These are phyloP conservation scores for Centruroides sculpturatus DNA, from an alignment of 1,140 invertebrate species.

Conservation along the genomic window DNA sequence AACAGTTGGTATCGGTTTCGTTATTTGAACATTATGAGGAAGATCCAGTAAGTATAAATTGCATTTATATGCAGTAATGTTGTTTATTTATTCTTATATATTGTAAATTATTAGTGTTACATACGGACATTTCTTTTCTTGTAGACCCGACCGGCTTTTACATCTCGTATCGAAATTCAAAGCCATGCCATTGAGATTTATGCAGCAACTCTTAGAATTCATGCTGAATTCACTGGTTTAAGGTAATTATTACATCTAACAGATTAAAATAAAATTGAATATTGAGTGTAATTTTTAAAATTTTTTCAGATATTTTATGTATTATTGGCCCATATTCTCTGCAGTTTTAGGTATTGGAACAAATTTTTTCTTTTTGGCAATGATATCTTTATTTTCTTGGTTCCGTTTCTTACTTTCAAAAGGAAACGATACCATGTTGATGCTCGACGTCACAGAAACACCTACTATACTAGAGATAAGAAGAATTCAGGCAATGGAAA, in stretches of 20 bases:
- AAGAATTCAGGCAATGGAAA: too few species aligned
- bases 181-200: conserved; percentile 63
- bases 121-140: conserved; percentile 21
- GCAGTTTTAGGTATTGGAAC: conserved; percentile 59
- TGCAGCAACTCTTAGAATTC: conserved; percentile 54
- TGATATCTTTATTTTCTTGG: conserved; percentile 62
- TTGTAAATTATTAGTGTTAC: neutral
- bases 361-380: conserved; percentile 66
- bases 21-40: conserved; percentile 69
- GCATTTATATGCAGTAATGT: neutral
- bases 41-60: conserved; percentile 42
- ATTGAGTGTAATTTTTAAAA: neutral
- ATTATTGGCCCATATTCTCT: conserved; percentile 66
- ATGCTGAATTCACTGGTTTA: conserved; percentile 68
- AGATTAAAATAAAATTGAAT: neutral
- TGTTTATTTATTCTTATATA: neutral
- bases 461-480: too few species aligned
- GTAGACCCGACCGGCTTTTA: conserved; percentile 58
- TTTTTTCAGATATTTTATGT: conserved; percentile 53
- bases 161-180: conserved; percentile 64
- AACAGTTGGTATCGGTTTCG: conserved; percentile 57
- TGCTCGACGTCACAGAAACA: too few species aligned
- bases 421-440: too few species aligned
- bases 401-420: conserved; percentile 27
- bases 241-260: conserved; percentile 29